Evolutionary conservation across 2,113 vertebrate species (phyloP).

Genomic region (Heptranchias perlo): DNA sequence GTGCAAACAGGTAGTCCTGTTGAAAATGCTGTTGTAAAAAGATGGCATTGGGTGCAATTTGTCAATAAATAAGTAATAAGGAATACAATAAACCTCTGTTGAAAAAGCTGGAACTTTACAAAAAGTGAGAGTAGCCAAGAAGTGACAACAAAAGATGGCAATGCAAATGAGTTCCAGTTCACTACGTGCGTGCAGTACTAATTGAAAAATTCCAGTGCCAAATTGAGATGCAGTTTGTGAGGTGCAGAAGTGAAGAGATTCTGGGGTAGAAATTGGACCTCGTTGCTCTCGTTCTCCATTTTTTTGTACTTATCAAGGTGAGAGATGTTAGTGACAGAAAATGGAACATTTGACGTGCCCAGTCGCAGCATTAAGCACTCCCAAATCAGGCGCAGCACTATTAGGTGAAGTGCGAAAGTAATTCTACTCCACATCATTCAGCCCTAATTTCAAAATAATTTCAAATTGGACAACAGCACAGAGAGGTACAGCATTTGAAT

Average conservation of each 20-base stretch:
- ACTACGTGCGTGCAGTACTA: neutral
- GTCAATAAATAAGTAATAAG: neutral
- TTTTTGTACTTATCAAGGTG: neutral
- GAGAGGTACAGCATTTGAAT: neutral
- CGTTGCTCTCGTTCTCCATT: neutral
- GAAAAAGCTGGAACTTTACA: neutral
- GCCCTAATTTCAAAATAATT: too few relatives aligned
- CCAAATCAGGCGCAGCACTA: neutral
- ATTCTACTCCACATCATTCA: too few relatives aligned
- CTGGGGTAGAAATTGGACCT: neutral
- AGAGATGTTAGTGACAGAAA: neutral
- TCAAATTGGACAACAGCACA: neutral
- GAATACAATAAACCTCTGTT: constrained; percentile 22
- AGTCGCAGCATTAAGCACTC: neutral
- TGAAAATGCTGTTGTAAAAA: neutral
- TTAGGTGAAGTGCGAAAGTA: neutral
- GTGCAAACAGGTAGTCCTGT: neutral
- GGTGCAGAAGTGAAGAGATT: neutral
- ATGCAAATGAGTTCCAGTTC: neutral
- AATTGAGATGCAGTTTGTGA: neutral
- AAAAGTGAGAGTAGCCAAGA: neutral
- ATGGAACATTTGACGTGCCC: neutral
- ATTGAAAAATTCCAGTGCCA: neutral
- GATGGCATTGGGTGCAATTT: neutral
- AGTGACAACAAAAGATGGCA: neutral